These are phyloP conservation scores for Octopus bimaculoides DNA, from an alignment of 1,140 invertebrate species.

Conservation along the genomic window DNA sequence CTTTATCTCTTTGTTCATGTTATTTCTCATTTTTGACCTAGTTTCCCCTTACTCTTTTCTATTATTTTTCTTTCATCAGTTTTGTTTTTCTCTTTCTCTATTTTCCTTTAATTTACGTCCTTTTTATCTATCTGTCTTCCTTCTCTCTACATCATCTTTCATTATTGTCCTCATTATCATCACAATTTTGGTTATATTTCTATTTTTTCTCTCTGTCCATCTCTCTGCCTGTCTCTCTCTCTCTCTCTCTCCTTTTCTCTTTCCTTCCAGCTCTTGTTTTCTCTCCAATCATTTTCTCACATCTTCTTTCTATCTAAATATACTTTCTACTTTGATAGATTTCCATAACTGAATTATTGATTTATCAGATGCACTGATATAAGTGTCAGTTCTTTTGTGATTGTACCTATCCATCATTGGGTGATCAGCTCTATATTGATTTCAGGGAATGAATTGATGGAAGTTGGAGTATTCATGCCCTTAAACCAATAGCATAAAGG, in stretches of 20 bases:
- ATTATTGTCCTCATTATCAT: not conserved
- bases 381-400: too few relatives aligned
- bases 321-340: not conserved
- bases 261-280: not conserved
- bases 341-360: too few relatives aligned
- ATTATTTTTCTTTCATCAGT: not conserved
- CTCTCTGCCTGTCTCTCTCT: not conserved
- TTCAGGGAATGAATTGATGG: too few relatives aligned
- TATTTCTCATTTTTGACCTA: not conserved
- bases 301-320: not conserved
- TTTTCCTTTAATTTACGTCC: not conserved
- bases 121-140: not conserved
- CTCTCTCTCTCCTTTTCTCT: not conserved
- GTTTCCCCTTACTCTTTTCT: not conserved
- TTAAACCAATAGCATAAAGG: too few relatives aligned
- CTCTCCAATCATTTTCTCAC: not conserved
- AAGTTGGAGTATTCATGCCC: too few relatives aligned
- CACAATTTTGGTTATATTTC: not conserved
- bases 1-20: not conserved
- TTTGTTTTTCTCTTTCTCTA: not conserved
- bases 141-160: not conserved
- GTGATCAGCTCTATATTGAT: too few relatives aligned
- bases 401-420: too few relatives aligned
- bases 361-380: too few relatives aligned
- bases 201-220: conserved; percentile 1